Conservation (phyloP, 1,140 invertebrate genomes). For the Danaus melanippus region DNA sequence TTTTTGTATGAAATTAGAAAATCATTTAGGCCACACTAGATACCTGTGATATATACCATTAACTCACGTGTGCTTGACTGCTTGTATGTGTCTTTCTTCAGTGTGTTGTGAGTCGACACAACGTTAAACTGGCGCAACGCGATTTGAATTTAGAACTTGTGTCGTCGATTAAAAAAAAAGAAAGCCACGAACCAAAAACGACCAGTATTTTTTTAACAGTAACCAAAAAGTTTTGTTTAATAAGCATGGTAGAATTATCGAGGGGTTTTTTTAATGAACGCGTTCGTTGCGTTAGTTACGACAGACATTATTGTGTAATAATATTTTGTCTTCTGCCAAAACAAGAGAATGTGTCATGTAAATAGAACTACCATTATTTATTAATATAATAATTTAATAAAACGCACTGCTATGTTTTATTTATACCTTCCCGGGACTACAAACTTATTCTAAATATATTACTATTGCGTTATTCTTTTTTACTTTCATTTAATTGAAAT, state of each 20-base stretch:
- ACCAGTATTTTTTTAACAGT: slow-evolving; percentile 61
- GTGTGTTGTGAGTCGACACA: slow-evolving; percentile 38
- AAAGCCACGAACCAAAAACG: slow-evolving; percentile 56
- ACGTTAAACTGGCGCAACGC: slow-evolving; percentile 14
- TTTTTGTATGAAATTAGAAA: slow-evolving; percentile 33
- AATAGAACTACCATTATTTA: slow-evolving; percentile 73
- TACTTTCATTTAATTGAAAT: too few relatives aligned
- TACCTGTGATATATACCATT: slow-evolving; percentile 67
- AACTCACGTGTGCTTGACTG: slow-evolving; percentile 58
- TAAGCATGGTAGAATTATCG: slow-evolving; percentile 15
- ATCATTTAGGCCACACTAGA: slow-evolving; percentile 63
- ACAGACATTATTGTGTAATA: slow-evolving; percentile 57
- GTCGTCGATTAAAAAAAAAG: slow-evolving; percentile 15
- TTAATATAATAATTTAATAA: slow-evolving; percentile 72
- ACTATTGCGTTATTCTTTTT: too few relatives aligned
- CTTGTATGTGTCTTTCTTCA: slow-evolving; percentile 50
- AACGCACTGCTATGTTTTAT: slow-evolving; percentile 49
- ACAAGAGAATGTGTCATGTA: slow-evolving; percentile 72
- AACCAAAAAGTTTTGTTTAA: slow-evolving; percentile 48
- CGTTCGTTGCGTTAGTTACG: slow-evolving; percentile 45
- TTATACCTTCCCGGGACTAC: slow-evolving; percentile 13
- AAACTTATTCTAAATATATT: too few relatives aligned
- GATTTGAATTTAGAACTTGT: slow-evolving; percentile 15
- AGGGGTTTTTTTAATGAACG: slow-evolving; percentile 21
- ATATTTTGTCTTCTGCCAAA: slow-evolving; percentile 70